phyloP scores from a whole-genome alignment of 2,113 vertebrate species.

The Myotis lucifugus region DNA sequence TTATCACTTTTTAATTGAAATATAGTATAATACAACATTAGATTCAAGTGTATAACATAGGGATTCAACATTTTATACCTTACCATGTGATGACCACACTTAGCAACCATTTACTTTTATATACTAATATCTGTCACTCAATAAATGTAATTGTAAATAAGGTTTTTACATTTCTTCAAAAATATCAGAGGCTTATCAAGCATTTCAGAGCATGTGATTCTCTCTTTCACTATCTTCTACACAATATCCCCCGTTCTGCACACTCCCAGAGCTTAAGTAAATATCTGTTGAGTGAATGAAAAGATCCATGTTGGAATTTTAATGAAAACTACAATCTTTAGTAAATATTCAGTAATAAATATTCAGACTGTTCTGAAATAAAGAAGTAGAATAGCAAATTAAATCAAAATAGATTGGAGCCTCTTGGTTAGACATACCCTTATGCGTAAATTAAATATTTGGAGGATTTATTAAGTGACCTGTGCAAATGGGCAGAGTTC shows the following conservation, averaged over 20 bases:
- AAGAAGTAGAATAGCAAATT: slow-evolving; percentile 14
- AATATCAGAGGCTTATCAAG: background rate
- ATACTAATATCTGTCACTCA: background rate
- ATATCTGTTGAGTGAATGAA: slow-evolving; percentile 16
- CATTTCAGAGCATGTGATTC: background rate
- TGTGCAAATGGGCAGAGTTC: background rate
- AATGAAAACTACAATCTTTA: slow-evolving; percentile 12
- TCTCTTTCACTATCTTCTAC: background rate
- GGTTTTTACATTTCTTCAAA: background rate
- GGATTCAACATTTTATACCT: background rate
- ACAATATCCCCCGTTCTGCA: background rate
- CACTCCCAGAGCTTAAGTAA: background rate
- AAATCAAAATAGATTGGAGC: background rate
- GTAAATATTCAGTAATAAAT: slow-evolving; percentile 51
- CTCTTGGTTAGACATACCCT: background rate
- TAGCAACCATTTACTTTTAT: background rate
- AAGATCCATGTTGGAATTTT: background rate
- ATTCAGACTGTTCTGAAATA: slow-evolving; percentile 35
- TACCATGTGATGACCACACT: background rate
- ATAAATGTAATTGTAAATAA: slow-evolving; percentile 22
- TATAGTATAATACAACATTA: background rate
- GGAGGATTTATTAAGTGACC: slow-evolving; percentile 23
- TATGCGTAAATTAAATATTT: slow-evolving; percentile 34
- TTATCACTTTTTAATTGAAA: background rate
- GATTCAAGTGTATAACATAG: background rate